Base-by-base conservation (phyloP, 2,888 invertebrate genomes). In the Lepidonotus clava region DNA sequence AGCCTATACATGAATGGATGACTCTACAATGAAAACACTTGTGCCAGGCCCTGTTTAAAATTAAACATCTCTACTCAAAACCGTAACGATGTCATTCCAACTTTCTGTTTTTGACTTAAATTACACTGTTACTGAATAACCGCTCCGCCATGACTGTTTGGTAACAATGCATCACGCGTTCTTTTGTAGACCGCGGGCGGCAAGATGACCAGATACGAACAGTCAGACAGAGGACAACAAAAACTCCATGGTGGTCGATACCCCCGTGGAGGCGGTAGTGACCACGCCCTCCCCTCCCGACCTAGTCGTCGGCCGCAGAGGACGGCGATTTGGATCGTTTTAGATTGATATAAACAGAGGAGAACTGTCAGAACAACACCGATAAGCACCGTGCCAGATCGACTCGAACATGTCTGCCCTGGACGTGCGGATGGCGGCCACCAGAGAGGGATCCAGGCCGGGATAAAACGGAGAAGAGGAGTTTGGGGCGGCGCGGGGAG, bases 371-470 rank as follows among this genome's bases (percentile, higher is more conserved):
- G 11, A 61, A 61, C 24, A 61, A 2, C 61, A 61, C 46, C 6
- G 46, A 46, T 11, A 46, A 46, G 46, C 46, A 24, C 76, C 21
- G 11, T 21, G 36, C 14, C 76, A 76, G 36, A 36, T 76, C 76
- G 76, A 76, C 76, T n/a, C 36, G 24, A 76, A 76, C 76, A 76
- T 76, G 76, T 76, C 76, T 36, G 76, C 76, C 76, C 76, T 76
- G 76, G 34, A 34, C 11, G 76, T n/a, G 21, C 36, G 2, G 76
- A 14, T 34, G 76, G n/a, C 76, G 38, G 76, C 18, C 76, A 28
- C 38, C 21, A 5, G 14, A 34, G 24, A 18, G 1, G 6, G 18
- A 4, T n/a, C n/a, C n/a, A n/a, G n/a, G n/a, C 36, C 11, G 21
- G 1, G 38, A 76, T n/a, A 34, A 38, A 36, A 76, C 36, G 24